These are phyloP conservation scores for Platerodrilus igneus DNA, from an alignment of 2,888 invertebrate species.

Conservation along the genomic window DNA sequence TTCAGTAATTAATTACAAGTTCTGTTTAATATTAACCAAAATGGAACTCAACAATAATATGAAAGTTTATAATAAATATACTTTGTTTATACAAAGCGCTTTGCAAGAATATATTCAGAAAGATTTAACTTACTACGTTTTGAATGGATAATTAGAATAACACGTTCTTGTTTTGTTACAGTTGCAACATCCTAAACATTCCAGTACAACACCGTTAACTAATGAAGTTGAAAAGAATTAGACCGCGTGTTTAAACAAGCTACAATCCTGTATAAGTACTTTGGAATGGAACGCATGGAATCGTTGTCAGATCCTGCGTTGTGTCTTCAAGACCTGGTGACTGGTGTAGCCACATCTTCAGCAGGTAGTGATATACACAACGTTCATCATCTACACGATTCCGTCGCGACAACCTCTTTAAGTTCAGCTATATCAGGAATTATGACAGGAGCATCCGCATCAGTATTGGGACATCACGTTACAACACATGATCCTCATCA, in stretches of 20 bases:
- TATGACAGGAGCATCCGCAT: slow-evolving; percentile 52
- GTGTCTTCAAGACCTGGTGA: slow-evolving; percentile 70
- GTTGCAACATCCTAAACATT: too few relatives aligned
- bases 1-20: too few relatives aligned
- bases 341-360: slow-evolving; percentile 52
- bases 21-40: too few relatives aligned
- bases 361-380: slow-evolving; percentile 52
- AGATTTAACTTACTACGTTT: too few relatives aligned
- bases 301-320: slow-evolving; percentile 65
- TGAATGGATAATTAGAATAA: too few relatives aligned
- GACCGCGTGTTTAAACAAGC: slow-evolving; percentile 5
- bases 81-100: too few relatives aligned
- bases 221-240: not conserved
- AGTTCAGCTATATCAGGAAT: slow-evolving; percentile 53
- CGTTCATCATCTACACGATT: slow-evolving; percentile 55
- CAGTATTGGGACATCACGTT: slow-evolving; percentile 50
- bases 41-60: too few relatives aligned
- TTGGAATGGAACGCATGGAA: slow-evolving; percentile 61
- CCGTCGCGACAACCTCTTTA: slow-evolving; percentile 39
- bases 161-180: too few relatives aligned
- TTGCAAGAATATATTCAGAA: too few relatives aligned
- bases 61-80: too few relatives aligned
- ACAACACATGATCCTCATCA: slow-evolving; percentile 52
- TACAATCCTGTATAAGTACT: slow-evolving; percentile 21
- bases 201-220: too few relatives aligned